Evolutionary conservation across 2,888 invertebrate genomes (phyloP).

Genomic region (Stomorhina lunata): DNA sequence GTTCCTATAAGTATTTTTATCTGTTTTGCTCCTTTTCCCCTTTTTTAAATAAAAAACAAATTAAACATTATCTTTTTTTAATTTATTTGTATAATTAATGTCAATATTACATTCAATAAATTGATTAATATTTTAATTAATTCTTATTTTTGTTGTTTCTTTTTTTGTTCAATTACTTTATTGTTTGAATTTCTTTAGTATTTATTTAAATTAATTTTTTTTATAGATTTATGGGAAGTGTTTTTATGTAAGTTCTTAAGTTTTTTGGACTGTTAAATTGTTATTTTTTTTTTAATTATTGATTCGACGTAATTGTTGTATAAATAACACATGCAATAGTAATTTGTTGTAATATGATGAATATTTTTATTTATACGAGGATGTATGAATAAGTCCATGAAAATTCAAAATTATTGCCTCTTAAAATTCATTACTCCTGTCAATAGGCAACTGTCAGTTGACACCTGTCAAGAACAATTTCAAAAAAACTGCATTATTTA

Average conservation of each 20-base stretch:
- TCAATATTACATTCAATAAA: conserved; percentile 52
- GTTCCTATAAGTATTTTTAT: no score
- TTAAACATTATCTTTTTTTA: conserved; percentile 11
- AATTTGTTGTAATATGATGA: background rate
- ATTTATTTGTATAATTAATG: conserved; percentile 39
- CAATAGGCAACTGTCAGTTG: no score
- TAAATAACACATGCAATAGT: conserved; percentile 56
- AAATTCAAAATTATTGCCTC: no score
- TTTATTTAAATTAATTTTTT: conserved; percentile 17
- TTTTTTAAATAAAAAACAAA: no score
- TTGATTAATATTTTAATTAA: conserved; percentile 42
- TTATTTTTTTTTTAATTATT: background rate
- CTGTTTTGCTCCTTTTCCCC: background rate
- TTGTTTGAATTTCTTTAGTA: conserved; percentile 48
- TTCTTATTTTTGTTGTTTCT: background rate
- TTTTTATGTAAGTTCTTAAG: background rate
- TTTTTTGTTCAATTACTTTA: conserved; percentile 32
- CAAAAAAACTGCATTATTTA: no score
- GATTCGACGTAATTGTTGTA: conserved; percentile 21
- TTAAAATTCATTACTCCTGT: no score
- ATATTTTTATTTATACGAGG: no score
- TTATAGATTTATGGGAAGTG: conserved; percentile 5
- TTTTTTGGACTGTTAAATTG: conserved; percentile 20
- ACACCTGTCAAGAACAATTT: no score
- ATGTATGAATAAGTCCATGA: no score